Evolutionary conservation across 1,140 invertebrate species (phyloP), one percentile per base, ranked within the genome.

Genomic region (Anoplophora glabripennis): DNA sequence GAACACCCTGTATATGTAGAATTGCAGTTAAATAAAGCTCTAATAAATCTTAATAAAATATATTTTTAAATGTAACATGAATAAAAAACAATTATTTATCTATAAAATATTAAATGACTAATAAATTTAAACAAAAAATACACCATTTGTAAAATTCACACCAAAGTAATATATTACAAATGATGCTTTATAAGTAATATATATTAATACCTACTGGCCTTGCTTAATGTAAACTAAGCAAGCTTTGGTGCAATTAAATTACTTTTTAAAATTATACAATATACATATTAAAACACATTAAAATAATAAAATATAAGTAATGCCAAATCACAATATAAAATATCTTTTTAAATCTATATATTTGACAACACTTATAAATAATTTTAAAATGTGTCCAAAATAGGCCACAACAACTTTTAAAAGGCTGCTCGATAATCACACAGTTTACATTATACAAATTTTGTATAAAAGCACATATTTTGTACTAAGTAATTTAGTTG

Each of bases 11-110:
- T n/a, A n/a, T n/a, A n/a, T n/a, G n/a, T n/a, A n/a, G n/a, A n/a
- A n/a, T n/a, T n/a, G n/a, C 21, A 28, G 5, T 28, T 3, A 28
- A 28, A 28, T 28, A 28, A 28, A 28, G n/a, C n/a, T n/a, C 21
- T 28, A 28, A 28, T 28, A 28, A 54, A 54, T 54, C 60, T 54
- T 64, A 64, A 66, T 66, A 66, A 66, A 66, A 63, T 66, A 66
- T 66, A 66, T 66, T 66, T 66, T 64, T 61, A 66, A 66, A 66
- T 66, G 48, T 66, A 66, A 66, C 65, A 66, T 66, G 59, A 61
- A 66, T 59, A 66, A 66, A 66, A 63, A 66, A 63, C 61, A 60
- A 41, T 48, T 62, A 61, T 53, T 56, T 53, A 51, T 40, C 53
- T 57, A 53, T 54, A 60, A 57, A 56, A 65, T 53, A 48, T 9